Evolutionary conservation across 1,140 invertebrate species (phyloP).

Genomic region (Pseudobourletiella spinata): DNA sequence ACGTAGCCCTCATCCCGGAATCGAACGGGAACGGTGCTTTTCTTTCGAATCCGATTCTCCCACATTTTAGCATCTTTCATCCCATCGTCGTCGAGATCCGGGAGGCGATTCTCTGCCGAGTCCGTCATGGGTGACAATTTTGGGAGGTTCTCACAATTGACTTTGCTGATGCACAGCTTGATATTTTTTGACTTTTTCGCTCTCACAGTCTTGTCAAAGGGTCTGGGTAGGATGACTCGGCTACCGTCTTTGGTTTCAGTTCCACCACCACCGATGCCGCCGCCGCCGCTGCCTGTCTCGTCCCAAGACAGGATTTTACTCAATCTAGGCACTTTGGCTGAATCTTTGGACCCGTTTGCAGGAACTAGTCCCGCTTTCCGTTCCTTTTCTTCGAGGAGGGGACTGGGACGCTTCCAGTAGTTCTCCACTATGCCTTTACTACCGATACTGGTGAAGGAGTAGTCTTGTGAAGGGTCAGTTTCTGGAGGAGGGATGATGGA

Average conservation of each 20-base stretch:
- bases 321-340: not conserved
- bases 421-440: conserved; percentile 25
- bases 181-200: not conserved
- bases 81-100: not conserved
- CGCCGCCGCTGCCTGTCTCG: not conserved
- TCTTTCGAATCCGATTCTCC: conserved; percentile 19
- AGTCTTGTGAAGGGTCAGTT: conserved; percentile 12
- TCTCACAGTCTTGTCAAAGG: not conserved
- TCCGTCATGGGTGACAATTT: not conserved
- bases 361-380: not conserved
- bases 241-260: not conserved
- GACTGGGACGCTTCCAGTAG: conserved; percentile 27
- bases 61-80: not conserved
- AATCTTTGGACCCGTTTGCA: not conserved
- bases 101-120: not conserved
- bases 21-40: conserved; percentile 21
- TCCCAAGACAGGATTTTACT: not conserved
- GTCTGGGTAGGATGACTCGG: not conserved
- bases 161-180: not conserved
- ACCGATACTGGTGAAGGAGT: conserved; percentile 15
- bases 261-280: not conserved
- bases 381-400: not conserved
- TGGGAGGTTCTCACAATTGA: not conserved
- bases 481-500: not conserved
- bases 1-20: conserved; percentile 26